phyloP scores from a whole-genome alignment of 2,888 invertebrate genomes.

The Coenonympha glycerion region DNA sequence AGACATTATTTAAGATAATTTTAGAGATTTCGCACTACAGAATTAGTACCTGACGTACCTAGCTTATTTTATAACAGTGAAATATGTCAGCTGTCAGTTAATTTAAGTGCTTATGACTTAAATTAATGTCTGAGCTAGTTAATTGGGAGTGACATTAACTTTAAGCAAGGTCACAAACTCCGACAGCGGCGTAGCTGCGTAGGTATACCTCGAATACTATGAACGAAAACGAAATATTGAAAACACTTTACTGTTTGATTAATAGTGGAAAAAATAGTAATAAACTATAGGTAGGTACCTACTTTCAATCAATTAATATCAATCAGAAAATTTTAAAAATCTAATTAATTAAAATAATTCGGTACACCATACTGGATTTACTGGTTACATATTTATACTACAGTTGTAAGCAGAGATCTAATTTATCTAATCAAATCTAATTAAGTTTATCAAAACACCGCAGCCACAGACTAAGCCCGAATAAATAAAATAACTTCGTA shows the following conservation, averaged over 20 bases:
- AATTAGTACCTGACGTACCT: no score
- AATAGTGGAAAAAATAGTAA: no score
- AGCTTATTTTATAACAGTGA: no score
- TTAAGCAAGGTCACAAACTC: neutral
- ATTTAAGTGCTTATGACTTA: neutral
- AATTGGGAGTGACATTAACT: neutral
- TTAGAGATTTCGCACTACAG: no score
- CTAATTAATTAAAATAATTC: no score
- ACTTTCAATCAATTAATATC: no score
- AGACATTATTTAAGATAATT: no score
- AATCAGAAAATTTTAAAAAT: no score
- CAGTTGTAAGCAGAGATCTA: neutral
- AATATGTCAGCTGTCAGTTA: neutral
- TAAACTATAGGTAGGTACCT: no score
- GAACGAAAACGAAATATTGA: neutral
- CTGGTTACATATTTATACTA: neutral
- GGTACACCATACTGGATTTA: neutral
- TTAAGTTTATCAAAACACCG: neutral
- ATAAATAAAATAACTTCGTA: neutral
- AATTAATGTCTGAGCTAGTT: no score
- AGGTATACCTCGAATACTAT: neutral
- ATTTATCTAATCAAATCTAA: neutral
- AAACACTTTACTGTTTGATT: neutral
- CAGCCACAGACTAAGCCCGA: neutral
- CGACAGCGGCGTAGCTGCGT: no score